Evolutionary conservation across 2,888 invertebrate species (phyloP).

Genomic region (Metallyticus violacea): DNA sequence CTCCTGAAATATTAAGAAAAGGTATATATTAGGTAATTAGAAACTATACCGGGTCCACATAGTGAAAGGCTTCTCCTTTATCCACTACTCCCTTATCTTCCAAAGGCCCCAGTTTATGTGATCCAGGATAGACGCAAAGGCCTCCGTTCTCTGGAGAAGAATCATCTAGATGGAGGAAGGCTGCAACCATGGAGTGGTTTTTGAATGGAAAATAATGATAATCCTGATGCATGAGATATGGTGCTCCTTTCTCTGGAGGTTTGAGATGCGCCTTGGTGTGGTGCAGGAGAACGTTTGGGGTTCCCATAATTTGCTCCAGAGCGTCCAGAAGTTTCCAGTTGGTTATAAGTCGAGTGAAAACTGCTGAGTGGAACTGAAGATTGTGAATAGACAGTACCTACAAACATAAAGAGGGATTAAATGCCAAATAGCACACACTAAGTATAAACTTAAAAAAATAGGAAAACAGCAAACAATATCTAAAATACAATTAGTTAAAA

Average conservation of each 20-base stretch:
- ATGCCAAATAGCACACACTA: not conserved
- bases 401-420: not conserved
- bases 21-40: not conserved
- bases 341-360: constrained; percentile 51
- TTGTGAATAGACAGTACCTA: constrained; percentile 60
- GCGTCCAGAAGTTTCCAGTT: constrained; percentile 53
- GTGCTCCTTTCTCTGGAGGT: constrained; percentile 57
- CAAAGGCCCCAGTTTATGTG: constrained; percentile 56
- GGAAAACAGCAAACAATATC: too few relatives aligned
- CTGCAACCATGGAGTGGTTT: constrained; percentile 58
- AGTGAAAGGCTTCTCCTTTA: not conserved
- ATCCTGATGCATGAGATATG: constrained; percentile 61
- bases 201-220: constrained; percentile 60
- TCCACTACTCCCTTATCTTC: constrained; percentile 49
- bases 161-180: constrained; percentile 57
- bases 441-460: too few relatives aligned
- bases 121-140: constrained; percentile 57
- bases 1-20: too few relatives aligned
- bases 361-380: constrained; percentile 55
- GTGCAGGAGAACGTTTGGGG: constrained; percentile 54
- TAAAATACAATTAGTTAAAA: too few relatives aligned
- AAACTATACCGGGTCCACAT: not conserved
- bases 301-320: constrained; percentile 54
- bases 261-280: constrained; percentile 61
- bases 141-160: constrained; percentile 58